Base-by-base conservation (phyloP, 2,888 invertebrate species). In the Choreutis nemorana region DNA sequence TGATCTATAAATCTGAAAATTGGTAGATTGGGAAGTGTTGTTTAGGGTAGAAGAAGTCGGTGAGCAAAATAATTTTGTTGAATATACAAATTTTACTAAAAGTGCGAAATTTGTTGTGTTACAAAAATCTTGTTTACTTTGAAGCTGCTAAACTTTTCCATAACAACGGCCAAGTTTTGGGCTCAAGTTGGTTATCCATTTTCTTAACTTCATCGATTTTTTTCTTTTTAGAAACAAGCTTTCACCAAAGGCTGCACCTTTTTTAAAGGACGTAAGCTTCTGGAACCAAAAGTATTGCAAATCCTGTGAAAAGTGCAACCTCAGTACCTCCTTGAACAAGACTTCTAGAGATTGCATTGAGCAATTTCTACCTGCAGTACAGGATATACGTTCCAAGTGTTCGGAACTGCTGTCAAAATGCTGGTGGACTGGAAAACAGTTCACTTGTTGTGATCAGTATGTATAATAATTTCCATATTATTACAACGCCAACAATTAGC, bases 391-490 rank as follows among this genome's bases (percentile, higher is more conserved):
- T 13, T 41, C 56, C 18, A 49, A 53, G 8, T 79, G 79, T 26
- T 34, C 50, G 2, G 57, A 61, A 1, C 31, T 78, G 14, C 37
- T 79, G 21, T 55, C 55, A 0, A 50, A 63, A 2, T 79, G 79
- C 34, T 71, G 62, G 55, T 78, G 70, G 67, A 53, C 47, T 16
- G 55, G 48, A 1, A 37, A 55, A 14, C 39, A 43, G 1, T 72
- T 72, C 29, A 39, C 42, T 2, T 78, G 75, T 33, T 78, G 75
- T 47, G 66, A 75, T 9, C 62, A 56, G 72, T 67, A 32, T 26
- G 27, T 10, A 9, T 5, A 22, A 18, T 7, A 2, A 18, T 7
- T 18, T 7, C 2, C 18, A 18, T n/a, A n/a, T n/a, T n/a, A n/a
- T n/a, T n/a, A n/a, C n/a, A n/a, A n/a, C n/a, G n/a, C n/a, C n/a